Evolutionary conservation across 2,113 vertebrate species (phyloP), one percentile per base, ranked within the genome.

Genomic region (Misgurnus mizolepis): DNA sequence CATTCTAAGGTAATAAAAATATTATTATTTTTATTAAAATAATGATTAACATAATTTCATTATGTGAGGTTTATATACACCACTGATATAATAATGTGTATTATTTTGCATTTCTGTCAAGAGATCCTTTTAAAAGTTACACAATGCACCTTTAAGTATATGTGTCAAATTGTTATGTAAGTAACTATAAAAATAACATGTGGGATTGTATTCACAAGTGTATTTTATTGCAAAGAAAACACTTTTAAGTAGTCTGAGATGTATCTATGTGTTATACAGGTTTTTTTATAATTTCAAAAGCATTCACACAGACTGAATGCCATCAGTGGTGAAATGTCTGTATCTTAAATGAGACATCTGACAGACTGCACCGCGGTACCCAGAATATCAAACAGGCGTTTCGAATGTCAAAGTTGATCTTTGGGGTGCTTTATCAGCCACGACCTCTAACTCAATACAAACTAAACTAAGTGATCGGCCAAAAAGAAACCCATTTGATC

Each of bases 401-500:
- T 18, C 3, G 18, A 34, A 75, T 75, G 58, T 75, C 43, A 62
- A 47, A 15, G 4, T 6, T 27, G 55, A 61, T 60, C 50, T 61
- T 60, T 14, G 40, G 22, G 53, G 41, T 61, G 72, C 3, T 62
- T 18, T 17, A 75, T 47, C 72, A 34, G 43, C 49, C 34, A 27
- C 65, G n/a, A 79, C 80, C 76, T 79, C 76, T 60, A 82, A 61
- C 76, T 82, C 49, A 18, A 61, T 70, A 68, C 75, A 75, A 55
- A 73, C 66, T n/a, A 17, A n/a, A 58, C 17, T 58, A 17, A 58
- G 53, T 14, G 60, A 69, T 69, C 40, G 17, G 58, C 40, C 61
- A 65, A 70, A 81, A 79, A 55, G 45, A 70, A 50, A 43, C 22
- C 22, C 71, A 82, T 79, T 82, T 79, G 70, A 84, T 81, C 68